A percentile compares a stretch with the other conserved stretches of the same genome.
Conservation (phyloP, 2,888 invertebrate genomes). For the Leptura quadrifasciata region DNA sequence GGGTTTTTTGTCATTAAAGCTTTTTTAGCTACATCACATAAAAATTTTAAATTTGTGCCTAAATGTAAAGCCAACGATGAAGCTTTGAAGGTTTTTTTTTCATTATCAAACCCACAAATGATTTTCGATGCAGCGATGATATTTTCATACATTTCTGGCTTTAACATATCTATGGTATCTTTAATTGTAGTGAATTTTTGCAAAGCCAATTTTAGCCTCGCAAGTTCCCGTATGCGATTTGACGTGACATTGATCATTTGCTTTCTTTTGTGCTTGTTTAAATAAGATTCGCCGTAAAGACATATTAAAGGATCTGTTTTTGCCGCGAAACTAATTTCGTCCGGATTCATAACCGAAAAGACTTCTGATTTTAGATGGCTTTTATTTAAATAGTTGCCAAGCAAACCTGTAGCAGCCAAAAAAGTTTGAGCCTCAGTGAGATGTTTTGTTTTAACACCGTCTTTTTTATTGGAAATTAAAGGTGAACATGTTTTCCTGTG, state of each 20-base stretch:
- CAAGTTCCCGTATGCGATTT: conserved; percentile 3
- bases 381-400: conserved; percentile 30
- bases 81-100: conserved; percentile 18
- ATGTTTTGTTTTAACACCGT: conserved; percentile 6
- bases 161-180: conserved; percentile 36
- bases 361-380: conserved; percentile 28
- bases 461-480: neutral
- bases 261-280: conserved; percentile 35
- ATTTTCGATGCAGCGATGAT: conserved; percentile 44
- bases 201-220: conserved; percentile 3
- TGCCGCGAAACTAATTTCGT: conserved; percentile 34
- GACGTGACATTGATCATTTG: conserved; percentile 33
- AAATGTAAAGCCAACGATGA: conserved; percentile 37
- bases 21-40: conserved; percentile 26
- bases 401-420: conserved; percentile 39
- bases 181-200: conserved; percentile 27
- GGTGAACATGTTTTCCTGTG: conserved; percentile 18
- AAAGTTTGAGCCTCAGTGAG: conserved; percentile 28
- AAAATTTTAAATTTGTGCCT: conserved; percentile 33
- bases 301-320: conserved; percentile 32
- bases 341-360: conserved; percentile 29
- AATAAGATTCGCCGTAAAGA: conserved; percentile 26
- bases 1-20: conserved; percentile 10
- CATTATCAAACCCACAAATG: neutral
- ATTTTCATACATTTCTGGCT: conserved; percentile 44